Evolutionary conservation across 2,113 vertebrate genomes (phyloP).

Genomic region (Lanius collurio): DNA sequence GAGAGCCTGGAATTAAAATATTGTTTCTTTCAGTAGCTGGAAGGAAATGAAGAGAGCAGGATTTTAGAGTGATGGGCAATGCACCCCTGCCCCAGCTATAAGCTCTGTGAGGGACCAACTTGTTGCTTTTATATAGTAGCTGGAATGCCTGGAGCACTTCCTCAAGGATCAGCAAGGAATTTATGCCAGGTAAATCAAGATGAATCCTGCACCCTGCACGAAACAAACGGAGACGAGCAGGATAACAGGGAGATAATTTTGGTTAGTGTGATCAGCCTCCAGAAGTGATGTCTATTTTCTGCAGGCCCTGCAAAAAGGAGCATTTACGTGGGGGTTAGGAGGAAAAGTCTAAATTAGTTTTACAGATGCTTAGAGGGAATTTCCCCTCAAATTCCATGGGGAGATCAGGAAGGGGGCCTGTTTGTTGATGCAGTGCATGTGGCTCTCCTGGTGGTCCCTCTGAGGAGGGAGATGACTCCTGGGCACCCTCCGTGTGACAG

Average conservation of each 20-base stretch:
- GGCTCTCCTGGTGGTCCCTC: not conserved
- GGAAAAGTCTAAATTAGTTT: slow-evolving; percentile 14
- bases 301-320: not conserved
- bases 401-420: not conserved
- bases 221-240: not conserved
- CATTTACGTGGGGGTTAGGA: not conserved
- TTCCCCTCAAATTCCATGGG: not conserved
- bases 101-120: not conserved
- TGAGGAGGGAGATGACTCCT: not conserved
- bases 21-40: not conserved
- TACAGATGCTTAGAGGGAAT: not conserved
- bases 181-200: not conserved
- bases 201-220: not conserved
- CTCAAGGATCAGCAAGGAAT: not conserved
- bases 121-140: not conserved
- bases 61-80: not conserved
- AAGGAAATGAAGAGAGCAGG: not conserved
- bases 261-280: not conserved
- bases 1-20: not conserved
- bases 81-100: not conserved
- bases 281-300: not conserved
- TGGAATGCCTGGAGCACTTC: not conserved
- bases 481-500: not conserved
- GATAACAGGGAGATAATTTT: not conserved
- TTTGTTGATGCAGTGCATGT: not conserved